Evolutionary conservation across 2,888 invertebrate species (phyloP).

Genomic region (Lagria hirta): DNA sequence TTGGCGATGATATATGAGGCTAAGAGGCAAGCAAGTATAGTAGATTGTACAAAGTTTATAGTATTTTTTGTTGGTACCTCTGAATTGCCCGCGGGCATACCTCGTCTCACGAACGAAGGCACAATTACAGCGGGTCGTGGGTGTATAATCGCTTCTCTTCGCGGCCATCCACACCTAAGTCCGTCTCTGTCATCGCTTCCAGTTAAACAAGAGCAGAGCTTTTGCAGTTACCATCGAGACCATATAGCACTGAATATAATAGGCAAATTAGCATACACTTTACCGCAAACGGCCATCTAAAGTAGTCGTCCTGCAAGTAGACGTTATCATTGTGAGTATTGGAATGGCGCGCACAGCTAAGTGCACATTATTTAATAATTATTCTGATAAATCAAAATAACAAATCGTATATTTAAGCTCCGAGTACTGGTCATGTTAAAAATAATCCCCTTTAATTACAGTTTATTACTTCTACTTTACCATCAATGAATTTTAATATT

Average conservation of each 20-base stretch:
- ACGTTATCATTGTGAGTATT: conserved; percentile 4
- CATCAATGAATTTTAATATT: conserved; percentile 37
- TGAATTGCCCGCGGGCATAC: conserved; percentile 50
- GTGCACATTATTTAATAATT: conserved; percentile 56
- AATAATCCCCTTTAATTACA: conserved; percentile 55
- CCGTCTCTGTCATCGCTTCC: conserved; percentile 36
- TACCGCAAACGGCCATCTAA: conserved; percentile 34
- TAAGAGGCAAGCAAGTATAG: no score
- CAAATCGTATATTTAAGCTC: conserved; percentile 54
- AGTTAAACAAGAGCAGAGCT: conserved; percentile 27
- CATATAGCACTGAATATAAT: conserved; percentile 57
- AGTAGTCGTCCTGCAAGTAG: conserved; percentile 1
- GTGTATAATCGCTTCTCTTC: conserved; percentile 54
- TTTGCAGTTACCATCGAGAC: conserved; percentile 28
- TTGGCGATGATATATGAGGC: no score
- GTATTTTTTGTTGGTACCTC: conserved; percentile 49
- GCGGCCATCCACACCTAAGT: conserved; percentile 38
- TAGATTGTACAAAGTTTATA: no score
- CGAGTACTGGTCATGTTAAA: conserved; percentile 50
- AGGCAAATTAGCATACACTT: conserved; percentile 55
- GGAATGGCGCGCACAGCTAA: conserved; percentile 45
- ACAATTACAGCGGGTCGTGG: conserved; percentile 54
- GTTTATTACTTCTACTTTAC: conserved; percentile 49
- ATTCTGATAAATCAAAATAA: conserved; percentile 57
- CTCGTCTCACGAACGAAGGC: conserved; percentile 53